Evolutionary conservation across 2,888 invertebrate genomes (phyloP), one percentile per base, ranked within the genome.

Genomic region (Pandemis heparana): DNA sequence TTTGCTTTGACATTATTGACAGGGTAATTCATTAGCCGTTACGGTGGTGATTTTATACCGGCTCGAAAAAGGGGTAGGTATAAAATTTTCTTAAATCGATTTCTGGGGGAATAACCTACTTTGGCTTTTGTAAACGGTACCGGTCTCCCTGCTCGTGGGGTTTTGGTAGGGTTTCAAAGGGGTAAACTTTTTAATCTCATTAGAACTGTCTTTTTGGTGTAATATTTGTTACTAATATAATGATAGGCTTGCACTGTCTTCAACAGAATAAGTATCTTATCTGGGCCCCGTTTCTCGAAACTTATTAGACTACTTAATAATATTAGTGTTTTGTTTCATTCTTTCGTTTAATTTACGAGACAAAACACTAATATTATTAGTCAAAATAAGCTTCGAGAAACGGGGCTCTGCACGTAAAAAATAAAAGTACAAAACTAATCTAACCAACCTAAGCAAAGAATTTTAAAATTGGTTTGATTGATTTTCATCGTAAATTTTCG

Each of bases 1-100:
- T 86, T 83, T 85, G 85, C 89, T 90, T 90, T 89, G 86, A 88
- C 88, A 89, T 87, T 87, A 89, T 89, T 89, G 89, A 91, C 86
- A 84, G 85, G 84, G 82, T 91, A 90, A 91, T 91, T 90, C 87
- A 90, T 90, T 88, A 86, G 84, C 82, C 80, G 79, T 81, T 79
- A 79, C 79, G 74, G 84, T 80, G 79, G 83, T 85, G 83, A 83
- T 79, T 62, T 60, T 67, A 61, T 43, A 77, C 77, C 77, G 75
- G 72, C 75, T 75, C 48, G 67, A 59, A 76, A 76, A 73, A 18
- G 69, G 72, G n/a, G n/a, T n/a, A n/a, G n/a, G 67, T 69, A 46
- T 74, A 61, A 60, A 70, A 65, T 65, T 61, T 74, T 60, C 74
- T 62, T 67, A 6, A 46, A 74, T 69, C 69, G 63, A 65, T 70